Conservation (phyloP, 2,113 vertebrate species). For the Eupsittula cactorum region DNA sequence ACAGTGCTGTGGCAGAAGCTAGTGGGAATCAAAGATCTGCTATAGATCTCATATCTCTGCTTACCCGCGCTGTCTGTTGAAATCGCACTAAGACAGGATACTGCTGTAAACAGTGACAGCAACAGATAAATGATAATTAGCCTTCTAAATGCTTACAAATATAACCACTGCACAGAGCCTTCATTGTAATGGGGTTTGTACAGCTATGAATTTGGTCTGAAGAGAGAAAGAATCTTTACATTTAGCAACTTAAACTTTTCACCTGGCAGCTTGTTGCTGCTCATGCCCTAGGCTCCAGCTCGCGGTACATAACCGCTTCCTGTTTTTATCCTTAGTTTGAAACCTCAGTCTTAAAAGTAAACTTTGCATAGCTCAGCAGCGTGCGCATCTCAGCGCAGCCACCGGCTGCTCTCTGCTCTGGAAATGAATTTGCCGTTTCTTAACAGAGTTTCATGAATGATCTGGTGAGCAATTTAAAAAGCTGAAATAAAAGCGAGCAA, state of each 20-base stretch:
- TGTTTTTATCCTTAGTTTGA: constrained; percentile 20
- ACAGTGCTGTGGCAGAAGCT: not conserved
- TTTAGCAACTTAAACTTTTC: not conserved
- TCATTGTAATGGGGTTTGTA: not conserved
- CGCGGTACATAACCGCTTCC: constrained; percentile 20
- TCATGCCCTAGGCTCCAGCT: not conserved
- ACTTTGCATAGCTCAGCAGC: not conserved
- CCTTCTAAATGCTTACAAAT: not conserved
- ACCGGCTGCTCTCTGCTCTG: not conserved
- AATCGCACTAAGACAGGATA: not conserved
- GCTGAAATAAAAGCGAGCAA: not conserved
- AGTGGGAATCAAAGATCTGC: not conserved
- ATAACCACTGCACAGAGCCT: fast-evolving
- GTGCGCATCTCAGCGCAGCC: not conserved
- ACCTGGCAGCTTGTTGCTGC: not conserved
- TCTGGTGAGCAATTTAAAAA: not conserved
- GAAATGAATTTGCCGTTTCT: not conserved
- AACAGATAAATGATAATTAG: not conserved
- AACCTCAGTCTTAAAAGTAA: constrained; percentile 13
- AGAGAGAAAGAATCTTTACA: not conserved
- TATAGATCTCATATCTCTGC: not conserved
- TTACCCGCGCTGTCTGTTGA: not conserved
- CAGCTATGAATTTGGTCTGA: fast-evolving
- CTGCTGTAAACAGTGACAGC: not conserved
- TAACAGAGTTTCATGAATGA: not conserved